These are phyloP conservation scores for Anastatus disparis DNA, from an alignment of 1,140 invertebrate species.

Conservation along the genomic window DNA sequence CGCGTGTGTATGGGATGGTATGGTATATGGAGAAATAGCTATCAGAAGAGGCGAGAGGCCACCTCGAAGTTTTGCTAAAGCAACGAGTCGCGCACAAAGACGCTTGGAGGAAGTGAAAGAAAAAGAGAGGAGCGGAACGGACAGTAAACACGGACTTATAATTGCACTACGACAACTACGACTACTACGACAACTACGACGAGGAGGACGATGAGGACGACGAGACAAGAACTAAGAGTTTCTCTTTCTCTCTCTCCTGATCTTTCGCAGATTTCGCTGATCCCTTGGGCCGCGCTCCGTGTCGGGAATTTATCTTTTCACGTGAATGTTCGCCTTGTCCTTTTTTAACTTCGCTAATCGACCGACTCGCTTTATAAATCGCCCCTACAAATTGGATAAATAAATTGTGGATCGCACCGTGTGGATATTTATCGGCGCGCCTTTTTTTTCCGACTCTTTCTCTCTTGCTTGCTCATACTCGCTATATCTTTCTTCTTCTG, in stretches of 20 bases:
- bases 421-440: constrained; percentile 16
- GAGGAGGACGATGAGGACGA: not conserved
- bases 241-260: not conserved
- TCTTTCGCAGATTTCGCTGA: constrained; percentile 20
- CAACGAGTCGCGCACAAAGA: too few relatives aligned
- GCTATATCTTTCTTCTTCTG: too few relatives aligned
- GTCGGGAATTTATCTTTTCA: constrained; percentile 25
- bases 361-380: constrained; percentile 25
- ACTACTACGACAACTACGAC: not conserved
- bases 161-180: too few relatives aligned
- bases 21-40: too few relatives aligned
- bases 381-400: constrained; percentile 31
- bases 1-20: too few relatives aligned
- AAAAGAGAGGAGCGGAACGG: too few relatives aligned
- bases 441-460: not conserved
- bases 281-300: constrained; percentile 1
- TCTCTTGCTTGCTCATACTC: not conserved
- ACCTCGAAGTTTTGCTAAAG: too few relatives aligned
- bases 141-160: not conserved
- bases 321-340: not conserved
- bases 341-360: constrained; percentile 15
- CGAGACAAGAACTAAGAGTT: too few relatives aligned
- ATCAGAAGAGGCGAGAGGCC: too few relatives aligned
- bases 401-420: constrained; percentile 13
- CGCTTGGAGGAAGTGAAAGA: too few relatives aligned